Conservation (phyloP, 2,113 vertebrate species). For the Equus przewalskii region DNA sequence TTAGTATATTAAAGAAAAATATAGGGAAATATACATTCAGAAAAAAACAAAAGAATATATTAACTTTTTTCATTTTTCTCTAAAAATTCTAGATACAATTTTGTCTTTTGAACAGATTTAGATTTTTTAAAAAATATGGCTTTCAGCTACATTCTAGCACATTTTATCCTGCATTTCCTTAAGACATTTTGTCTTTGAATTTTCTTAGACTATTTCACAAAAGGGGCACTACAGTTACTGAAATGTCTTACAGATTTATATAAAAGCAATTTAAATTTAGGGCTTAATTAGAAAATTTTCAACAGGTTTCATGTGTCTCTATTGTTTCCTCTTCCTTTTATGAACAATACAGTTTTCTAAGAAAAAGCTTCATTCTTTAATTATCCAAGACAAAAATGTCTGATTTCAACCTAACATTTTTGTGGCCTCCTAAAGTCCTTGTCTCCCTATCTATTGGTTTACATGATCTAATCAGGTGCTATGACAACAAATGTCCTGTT, state of each 20-base stretch:
- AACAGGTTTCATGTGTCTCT: background rate
- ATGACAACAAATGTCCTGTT: background rate
- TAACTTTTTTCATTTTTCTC: background rate
- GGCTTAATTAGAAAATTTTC: background rate
- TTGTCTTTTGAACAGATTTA: background rate
- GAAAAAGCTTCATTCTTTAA: background rate
- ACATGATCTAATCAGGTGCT: background rate
- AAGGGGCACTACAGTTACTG: background rate
- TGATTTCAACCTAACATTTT: background rate
- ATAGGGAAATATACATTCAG: background rate
- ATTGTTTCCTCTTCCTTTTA: background rate
- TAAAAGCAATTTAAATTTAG: slow-evolving; percentile 14
- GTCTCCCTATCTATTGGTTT: background rate
- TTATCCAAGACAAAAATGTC: background rate
- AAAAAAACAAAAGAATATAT: background rate
- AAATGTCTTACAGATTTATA: background rate
- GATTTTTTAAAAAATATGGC: background rate
- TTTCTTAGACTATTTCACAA: background rate
- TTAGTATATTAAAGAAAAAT: background rate
- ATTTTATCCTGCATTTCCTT: background rate
- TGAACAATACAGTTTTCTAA: background rate
- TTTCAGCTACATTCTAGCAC: background rate
- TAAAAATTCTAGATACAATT: background rate
- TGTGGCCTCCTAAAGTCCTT: background rate
- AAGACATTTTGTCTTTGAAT: background rate